Conservation (phyloP, 2,797 vertebrate genomes). For the Amblyraja radiata region DNA sequence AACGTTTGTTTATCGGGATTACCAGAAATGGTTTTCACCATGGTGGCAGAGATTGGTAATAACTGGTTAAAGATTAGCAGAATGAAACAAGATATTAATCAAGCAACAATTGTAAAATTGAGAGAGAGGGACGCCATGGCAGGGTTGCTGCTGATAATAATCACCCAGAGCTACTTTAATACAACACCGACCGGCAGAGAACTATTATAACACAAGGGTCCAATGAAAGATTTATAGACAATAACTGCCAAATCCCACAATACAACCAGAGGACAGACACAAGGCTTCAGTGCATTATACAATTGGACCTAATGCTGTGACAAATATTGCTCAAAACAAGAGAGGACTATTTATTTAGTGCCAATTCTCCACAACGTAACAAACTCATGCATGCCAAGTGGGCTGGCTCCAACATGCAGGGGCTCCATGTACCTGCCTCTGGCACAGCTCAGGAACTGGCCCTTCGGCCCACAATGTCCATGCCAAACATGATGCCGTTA, state of each 20-base stretch:
- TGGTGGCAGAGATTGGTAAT: background rate
- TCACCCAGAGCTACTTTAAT: background rate
- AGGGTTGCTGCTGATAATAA: background rate
- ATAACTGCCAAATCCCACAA: conserved; percentile 15
- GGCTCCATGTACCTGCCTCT: no score
- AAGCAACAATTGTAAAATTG: background rate
- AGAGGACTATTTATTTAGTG: background rate
- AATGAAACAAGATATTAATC: background rate
- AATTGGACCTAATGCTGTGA: background rate
- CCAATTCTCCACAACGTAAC: background rate
- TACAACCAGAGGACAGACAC: background rate
- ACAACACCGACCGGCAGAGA: background rate
- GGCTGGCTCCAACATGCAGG: no score
- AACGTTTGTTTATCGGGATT: background rate
- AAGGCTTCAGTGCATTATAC: background rate
- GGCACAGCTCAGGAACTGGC: no score
- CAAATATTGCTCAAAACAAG: background rate
- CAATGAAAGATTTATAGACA: conserved; percentile 24
- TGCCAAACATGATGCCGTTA: no score
- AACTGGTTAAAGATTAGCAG: background rate
- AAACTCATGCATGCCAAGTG: background rate
- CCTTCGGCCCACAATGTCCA: no score
- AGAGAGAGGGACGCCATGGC: background rate
- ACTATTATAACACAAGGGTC: conserved; percentile 10
- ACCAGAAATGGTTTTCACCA: background rate